A percentile compares a stretch with the other conserved stretches of the same genome.
Evolutionary conservation across 2,888 invertebrate genomes (phyloP).

Genomic region (Spicauda simplicius): DNA sequence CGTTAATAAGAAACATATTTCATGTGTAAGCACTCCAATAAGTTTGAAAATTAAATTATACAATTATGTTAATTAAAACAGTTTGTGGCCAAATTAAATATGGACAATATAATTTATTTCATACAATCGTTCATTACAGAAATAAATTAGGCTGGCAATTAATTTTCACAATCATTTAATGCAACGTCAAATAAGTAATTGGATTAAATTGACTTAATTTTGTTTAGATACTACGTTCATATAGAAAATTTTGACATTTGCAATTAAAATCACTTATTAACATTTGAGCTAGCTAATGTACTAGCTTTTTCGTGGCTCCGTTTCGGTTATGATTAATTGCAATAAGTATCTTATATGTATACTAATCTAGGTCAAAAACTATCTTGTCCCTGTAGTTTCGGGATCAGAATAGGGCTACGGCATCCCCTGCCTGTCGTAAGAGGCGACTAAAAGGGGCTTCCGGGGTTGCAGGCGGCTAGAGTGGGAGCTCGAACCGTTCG

Average conservation of each 20-base stretch:
- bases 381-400: too few species aligned
- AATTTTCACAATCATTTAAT: slow-evolving; percentile 10
- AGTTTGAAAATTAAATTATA: neutral
- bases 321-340: too few species aligned
- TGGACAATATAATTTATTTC: neutral
- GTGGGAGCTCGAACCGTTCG: too few species aligned
- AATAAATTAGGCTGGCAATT: slow-evolving; percentile 9
- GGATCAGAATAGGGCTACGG: too few species aligned
- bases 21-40: too few species aligned
- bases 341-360: too few species aligned
- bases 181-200: slow-evolving; percentile 7
- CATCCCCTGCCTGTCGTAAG: too few species aligned
- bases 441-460: too few species aligned
- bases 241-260: neutral
- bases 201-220: slow-evolving; percentile 8
- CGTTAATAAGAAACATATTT: too few species aligned
- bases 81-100: slow-evolving; percentile 6
- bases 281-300: neutral
- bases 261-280: neutral
- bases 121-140: neutral
- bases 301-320: too few species aligned
- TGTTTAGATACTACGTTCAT: slow-evolving; percentile 1
- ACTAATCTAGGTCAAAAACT: too few species aligned
- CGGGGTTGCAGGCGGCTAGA: too few species aligned
- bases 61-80: slow-evolving; percentile 4